These are phyloP conservation scores for Agonopterix heracliana DNA, from an alignment of 2,888 invertebrate species.

Conservation along the genomic window DNA sequence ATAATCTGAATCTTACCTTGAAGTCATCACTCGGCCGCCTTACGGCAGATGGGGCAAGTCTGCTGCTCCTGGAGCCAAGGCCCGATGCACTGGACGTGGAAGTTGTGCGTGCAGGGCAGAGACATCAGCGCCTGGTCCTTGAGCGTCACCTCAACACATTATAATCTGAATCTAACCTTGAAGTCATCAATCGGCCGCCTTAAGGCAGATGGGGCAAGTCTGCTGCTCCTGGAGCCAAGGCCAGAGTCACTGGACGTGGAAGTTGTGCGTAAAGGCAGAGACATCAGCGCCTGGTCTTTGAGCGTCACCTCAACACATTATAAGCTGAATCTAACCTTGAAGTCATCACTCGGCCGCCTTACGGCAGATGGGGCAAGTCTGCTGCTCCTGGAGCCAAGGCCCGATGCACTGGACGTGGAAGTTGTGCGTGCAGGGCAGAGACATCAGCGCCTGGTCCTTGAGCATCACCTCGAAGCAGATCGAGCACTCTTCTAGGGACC, in stretches of 20 bases:
- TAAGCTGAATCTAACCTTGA: constrained; percentile 1
- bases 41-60: too few species aligned
- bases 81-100: constrained; percentile 57
- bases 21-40: too few species aligned
- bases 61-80: too few species aligned
- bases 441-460: constrained; percentile 40
- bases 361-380: constrained; percentile 63
- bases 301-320: not conserved
- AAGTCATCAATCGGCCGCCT: too few species aligned
- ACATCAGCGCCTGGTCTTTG: too few species aligned
- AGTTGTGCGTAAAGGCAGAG: too few species aligned
- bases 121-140: constrained; percentile 42
- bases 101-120: constrained; percentile 59
- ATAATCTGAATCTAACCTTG: too few species aligned
- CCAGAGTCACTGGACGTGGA: too few species aligned
- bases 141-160: constrained; percentile 61
- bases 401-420: constrained; percentile 60
- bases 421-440: constrained; percentile 55
- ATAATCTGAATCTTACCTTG: too few species aligned
- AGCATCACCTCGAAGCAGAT: constrained; percentile 64
- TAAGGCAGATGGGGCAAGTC: too few species aligned
- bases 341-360: constrained; percentile 35
- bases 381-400: constrained; percentile 60
- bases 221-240: too few species aligned
- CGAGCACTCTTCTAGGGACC: constrained; percentile 59